Conservation (phyloP, 1,140 invertebrate species). For the Ylistrum balloti region DNA sequence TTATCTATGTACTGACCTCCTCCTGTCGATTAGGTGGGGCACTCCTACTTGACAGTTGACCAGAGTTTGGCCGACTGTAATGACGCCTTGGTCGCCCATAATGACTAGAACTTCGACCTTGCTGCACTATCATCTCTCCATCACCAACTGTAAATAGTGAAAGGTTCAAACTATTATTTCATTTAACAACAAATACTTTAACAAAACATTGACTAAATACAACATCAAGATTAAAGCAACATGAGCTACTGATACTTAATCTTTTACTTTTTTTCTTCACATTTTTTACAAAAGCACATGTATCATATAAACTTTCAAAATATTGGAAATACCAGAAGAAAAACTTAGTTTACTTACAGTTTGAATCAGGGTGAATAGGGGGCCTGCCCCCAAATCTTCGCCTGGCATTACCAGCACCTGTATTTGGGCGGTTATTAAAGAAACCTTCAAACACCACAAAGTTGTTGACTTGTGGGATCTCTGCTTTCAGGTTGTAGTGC, state of each 20-base stretch:
- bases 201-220: no score
- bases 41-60: neutral
- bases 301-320: no score
- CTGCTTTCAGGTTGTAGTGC: conserved; percentile 89
- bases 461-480: conserved; percentile 93
- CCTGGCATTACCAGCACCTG: conserved; percentile 56
- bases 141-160: neutral
- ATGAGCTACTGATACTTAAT: no score
- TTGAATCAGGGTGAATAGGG: conserved; percentile 43
- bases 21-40: neutral
- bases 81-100: neutral
- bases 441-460: conserved; percentile 94
- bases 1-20: neutral
- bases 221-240: no score
- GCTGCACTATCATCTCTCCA: neutral
- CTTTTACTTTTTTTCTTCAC: no score
- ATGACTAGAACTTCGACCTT: conserved; percentile 22
- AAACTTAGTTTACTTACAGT: conserved; percentile 21
- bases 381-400: conserved; percentile 52
- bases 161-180: neutral
- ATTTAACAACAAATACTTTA: no score
- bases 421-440: conserved; percentile 85
- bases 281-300: no score
- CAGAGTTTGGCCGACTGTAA: conserved; percentile 6
- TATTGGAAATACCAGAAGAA: no score